Percentiles rank a stretch among this genome's conserved stretches.
These are phyloP conservation scores for Tyria jacobaeae DNA, from an alignment of 2,888 invertebrate species.

Conservation along the genomic window DNA sequence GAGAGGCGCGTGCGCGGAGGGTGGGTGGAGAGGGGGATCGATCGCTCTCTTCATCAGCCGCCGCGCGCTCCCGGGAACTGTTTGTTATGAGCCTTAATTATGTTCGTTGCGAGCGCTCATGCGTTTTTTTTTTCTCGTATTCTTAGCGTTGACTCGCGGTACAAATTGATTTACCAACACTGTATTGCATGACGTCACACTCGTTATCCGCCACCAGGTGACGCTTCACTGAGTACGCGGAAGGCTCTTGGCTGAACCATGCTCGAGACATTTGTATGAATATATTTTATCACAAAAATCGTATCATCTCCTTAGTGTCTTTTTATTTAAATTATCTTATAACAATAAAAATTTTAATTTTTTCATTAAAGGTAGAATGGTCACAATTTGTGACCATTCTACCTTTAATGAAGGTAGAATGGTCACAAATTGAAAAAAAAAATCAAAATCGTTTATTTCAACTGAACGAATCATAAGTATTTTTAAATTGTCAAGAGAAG, in stretches of 20 bases:
- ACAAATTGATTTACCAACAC: conserved; percentile 19
- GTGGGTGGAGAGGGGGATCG: conserved; percentile 27
- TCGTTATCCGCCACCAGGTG: background rate
- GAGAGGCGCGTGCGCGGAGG: conserved; percentile 8
- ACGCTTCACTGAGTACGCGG: too few species aligned
- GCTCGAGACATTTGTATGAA: background rate
- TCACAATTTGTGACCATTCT: too few species aligned
- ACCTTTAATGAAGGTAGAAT: too few species aligned
- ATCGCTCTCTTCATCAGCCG: conserved; percentile 40
- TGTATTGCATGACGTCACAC: background rate
- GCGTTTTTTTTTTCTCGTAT: conserved; percentile 22
- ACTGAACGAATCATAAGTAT: too few species aligned
- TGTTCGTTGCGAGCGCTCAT: conserved; percentile 35
- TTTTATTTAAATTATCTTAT: background rate
- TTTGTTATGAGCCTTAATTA: conserved; percentile 44
- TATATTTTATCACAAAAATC: background rate
- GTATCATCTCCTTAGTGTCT: background rate
- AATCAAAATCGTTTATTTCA: too few species aligned
- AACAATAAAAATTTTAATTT: too few species aligned
- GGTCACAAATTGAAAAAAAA: too few species aligned
- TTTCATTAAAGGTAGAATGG: too few species aligned
- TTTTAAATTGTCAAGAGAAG: too few species aligned
- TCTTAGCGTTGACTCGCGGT: conserved; percentile 6
- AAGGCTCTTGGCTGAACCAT: background rate
- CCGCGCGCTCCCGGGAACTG: conserved; percentile 30